Conservation (phyloP, 2,888 invertebrate genomes). For the Rhimphoctona megacephalus region DNA sequence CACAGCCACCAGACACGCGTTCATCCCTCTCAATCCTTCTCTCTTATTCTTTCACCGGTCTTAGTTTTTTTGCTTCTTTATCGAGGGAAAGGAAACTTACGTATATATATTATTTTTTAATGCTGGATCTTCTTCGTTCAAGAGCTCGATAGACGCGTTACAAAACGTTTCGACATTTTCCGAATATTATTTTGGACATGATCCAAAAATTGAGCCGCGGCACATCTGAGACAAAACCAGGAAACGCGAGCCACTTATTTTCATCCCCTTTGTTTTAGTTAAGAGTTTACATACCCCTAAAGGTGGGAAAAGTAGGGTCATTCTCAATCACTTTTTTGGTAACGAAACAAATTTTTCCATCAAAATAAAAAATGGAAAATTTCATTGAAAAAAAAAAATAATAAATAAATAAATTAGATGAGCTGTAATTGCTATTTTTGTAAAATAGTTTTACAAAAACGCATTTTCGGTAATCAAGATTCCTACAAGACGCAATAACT, state of each 20-base stretch:
- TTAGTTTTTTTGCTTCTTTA: slow-evolving; percentile 41
- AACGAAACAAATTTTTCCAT: background rate
- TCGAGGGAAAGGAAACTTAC: slow-evolving; percentile 23
- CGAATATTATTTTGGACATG: slow-evolving; percentile 75
- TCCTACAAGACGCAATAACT: too few species aligned
- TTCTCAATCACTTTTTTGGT: background rate
- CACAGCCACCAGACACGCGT: slow-evolving; percentile 57
- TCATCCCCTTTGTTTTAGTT: background rate
- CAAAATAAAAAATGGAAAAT: background rate
- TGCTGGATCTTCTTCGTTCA: slow-evolving; percentile 37
- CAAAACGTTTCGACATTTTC: slow-evolving; percentile 60
- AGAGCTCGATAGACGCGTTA: slow-evolving; percentile 43
- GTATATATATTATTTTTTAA: slow-evolving; percentile 55
- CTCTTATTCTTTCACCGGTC: slow-evolving; percentile 9
- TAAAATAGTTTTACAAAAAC: too few species aligned
- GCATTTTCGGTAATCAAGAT: too few species aligned
- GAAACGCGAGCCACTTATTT: slow-evolving; percentile 24
- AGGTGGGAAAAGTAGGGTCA: background rate
- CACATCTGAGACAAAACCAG: slow-evolving; percentile 36
- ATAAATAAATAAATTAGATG: too few species aligned
- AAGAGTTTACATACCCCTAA: background rate
- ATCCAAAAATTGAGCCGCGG: slow-evolving; percentile 71
- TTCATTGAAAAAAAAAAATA: background rate
- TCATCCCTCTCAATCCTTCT: slow-evolving; percentile 55
- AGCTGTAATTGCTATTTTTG: too few species aligned